Conservation (phyloP, 2,888 invertebrate genomes). For the Pyralis farinalis region DNA sequence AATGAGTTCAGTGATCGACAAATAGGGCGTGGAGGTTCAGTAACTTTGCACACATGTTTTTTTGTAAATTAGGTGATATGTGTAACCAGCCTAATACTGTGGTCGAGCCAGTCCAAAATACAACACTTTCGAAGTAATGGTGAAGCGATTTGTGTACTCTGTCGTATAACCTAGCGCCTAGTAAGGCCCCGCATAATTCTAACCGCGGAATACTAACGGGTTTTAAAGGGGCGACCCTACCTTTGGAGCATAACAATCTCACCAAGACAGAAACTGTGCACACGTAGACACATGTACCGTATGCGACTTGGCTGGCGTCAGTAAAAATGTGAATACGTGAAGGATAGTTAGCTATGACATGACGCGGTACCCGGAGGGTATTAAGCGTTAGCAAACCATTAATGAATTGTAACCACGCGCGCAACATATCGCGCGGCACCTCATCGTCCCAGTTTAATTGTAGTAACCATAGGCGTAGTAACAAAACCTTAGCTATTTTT, state of each 20-base stretch:
- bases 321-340: slow-evolving; percentile 18
- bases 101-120: slow-evolving; percentile 26
- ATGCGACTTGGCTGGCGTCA: slow-evolving; percentile 22
- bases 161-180: slow-evolving; percentile 19
- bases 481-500: too few species aligned
- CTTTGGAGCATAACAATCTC: slow-evolving; percentile 24
- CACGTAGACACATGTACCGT: slow-evolving; percentile 25
- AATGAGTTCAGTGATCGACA: too few species aligned
- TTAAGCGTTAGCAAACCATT: neutral
- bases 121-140: slow-evolving; percentile 13
- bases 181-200: slow-evolving; percentile 25
- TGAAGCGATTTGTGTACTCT: slow-evolving; percentile 15
- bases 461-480: slow-evolving; percentile 18
- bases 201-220: slow-evolving; percentile 20
- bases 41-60: too few species aligned
- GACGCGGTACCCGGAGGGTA: slow-evolving; percentile 12
- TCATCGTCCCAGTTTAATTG: slow-evolving; percentile 5
- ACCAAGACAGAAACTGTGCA: slow-evolving; percentile 7
- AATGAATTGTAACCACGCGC: neutral
- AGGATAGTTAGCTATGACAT: slow-evolving; percentile 4
- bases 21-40: too few species aligned
- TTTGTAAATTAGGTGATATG: slow-evolving; percentile 17
- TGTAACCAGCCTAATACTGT: slow-evolving; percentile 22
- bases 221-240: slow-evolving; percentile 26
- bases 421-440: neutral